A percentile compares a stretch with the other conserved stretches of the same genome.
Evolutionary conservation across 2,113 vertebrate genomes (phyloP).

Genomic region (Ellobius talpinus): DNA sequence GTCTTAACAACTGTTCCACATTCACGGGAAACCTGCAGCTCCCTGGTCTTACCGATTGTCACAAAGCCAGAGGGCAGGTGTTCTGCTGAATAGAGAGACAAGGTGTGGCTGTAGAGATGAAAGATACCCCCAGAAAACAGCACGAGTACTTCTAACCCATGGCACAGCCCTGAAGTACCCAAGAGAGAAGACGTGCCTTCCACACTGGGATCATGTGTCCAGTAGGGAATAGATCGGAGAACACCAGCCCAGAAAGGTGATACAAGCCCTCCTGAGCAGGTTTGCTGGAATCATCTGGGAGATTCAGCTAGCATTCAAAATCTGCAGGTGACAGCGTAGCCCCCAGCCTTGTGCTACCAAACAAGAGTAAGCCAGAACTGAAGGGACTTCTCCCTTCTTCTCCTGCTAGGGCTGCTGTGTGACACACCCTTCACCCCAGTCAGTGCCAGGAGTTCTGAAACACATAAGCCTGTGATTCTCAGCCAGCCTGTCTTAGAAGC

Average conservation of each 20-base stretch:
- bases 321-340: not conserved
- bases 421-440: not conserved
- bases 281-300: not conserved
- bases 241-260: not conserved
- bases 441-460: not conserved
- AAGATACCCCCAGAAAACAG: not conserved
- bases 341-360: not conserved
- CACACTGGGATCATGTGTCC: not conserved
- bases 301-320: not conserved
- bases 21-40: not conserved
- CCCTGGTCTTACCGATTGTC: not conserved
- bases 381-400: not conserved
- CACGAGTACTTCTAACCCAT: no score
- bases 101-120: not conserved
- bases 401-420: not conserved
- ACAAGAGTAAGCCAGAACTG: not conserved
- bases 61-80: not conserved
- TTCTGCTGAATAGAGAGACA: not conserved
- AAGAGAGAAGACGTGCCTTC: not conserved
- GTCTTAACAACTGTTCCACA: accelerated
- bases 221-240: not conserved
- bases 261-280: not conserved
- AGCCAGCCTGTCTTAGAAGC: not conserved
- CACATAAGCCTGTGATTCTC: not conserved
- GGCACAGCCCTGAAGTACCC: not conserved